Evolutionary conservation across 2,888 invertebrate species (phyloP), one percentile per base, ranked within the genome.

Genomic region (Trachelus iudaicus): DNA sequence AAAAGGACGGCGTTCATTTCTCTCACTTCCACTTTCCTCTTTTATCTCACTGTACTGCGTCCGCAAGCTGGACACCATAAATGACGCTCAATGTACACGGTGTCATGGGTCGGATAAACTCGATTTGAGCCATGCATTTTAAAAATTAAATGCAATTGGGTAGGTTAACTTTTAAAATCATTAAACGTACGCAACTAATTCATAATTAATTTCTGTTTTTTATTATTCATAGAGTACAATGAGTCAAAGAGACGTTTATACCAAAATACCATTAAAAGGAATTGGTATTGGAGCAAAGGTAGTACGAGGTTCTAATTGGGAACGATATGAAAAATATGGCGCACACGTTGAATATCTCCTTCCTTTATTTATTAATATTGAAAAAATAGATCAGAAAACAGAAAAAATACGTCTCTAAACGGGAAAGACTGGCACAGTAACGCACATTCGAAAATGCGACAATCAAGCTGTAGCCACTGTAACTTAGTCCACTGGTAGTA

Each of bases 251-350:
- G 93, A 94, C 86, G 94, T 94, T 77, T 94, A 94, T 75, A 92
- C 93, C 75, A 96, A 95, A 90, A 92, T 95, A 81, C 94, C 95
- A 83, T 91, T 96, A 6, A 94, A 94, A 88, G 97, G 97, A 34
- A 97, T 97, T 83, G 97, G 97, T 6, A 94, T 95, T 35, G 35
- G 11, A 35, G 35, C 35, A 35, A 35, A 12, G 12, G 35, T 35
- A 35, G 35, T 12, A 4, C 93, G 97, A 80, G 97, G 97, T 9
- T 95, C 95, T 56, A 96, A 97, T 90, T 97, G 97, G 97, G 97
- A 97, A 92, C 97, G 97, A 97, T 96, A 95, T 69, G 95, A 95
- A 89, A 97, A 97, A 91, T 97, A 97, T 92, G 97, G 96, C 37
- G 96, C 96, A 73, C 94, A 94, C 91, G 95, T 96, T 94, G 92